These are phyloP conservation scores for Ageneiosus marmoratus DNA, from an alignment of 2,113 vertebrate genomes.

Conservation along the genomic window DNA sequence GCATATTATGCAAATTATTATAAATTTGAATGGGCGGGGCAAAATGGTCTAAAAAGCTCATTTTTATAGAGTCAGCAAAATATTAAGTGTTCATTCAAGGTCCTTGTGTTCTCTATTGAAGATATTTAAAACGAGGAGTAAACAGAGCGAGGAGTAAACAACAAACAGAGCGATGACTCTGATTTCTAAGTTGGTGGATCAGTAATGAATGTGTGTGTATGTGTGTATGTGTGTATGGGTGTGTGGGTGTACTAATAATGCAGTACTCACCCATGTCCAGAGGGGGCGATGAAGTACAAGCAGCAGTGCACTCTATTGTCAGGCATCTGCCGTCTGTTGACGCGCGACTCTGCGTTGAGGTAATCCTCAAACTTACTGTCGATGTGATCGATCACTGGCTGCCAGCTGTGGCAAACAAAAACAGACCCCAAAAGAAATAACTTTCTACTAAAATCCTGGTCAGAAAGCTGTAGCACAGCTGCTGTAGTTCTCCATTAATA, in stretches of 20 bases:
- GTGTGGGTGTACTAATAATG: background rate
- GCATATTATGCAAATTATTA: background rate
- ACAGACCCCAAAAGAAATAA: no score
- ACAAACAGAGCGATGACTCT: no score
- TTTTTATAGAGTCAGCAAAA: no score
- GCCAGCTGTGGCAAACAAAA: no score
- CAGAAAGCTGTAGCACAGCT: background rate
- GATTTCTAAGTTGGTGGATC: background rate
- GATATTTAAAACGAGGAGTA: no score
- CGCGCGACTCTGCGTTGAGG: slow-evolving; percentile 92
- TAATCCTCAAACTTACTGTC: slow-evolving; percentile 97
- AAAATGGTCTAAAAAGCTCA: background rate
- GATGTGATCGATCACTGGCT: slow-evolving; percentile 93
- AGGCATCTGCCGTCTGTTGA: slow-evolving; percentile 94
- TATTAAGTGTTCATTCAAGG: background rate
- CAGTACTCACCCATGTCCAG: slow-evolving; percentile 89
- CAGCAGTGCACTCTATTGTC: slow-evolving; percentile 94
- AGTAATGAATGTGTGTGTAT: no score
- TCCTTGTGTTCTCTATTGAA: background rate
- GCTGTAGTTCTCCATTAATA: background rate
- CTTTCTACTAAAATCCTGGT: no score
- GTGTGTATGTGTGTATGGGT: no score
- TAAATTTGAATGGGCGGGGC: background rate
- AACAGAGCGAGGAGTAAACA: no score
- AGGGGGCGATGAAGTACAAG: slow-evolving; percentile 96